phyloP scores from a whole-genome alignment of 2,888 invertebrate genomes.

The Callyntrura sp. region DNA sequence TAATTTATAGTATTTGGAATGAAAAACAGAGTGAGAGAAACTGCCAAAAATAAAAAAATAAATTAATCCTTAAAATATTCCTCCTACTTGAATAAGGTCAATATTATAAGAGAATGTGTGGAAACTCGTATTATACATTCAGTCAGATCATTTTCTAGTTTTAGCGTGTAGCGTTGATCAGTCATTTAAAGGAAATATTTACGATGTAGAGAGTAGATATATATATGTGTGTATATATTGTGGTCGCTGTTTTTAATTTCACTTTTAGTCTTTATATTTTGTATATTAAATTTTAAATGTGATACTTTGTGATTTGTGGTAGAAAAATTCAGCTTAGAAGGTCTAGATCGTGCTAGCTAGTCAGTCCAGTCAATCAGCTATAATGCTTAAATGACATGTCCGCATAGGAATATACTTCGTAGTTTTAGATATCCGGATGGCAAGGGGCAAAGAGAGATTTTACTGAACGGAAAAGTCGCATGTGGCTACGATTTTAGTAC shows the following conservation, averaged over 20 bases:
- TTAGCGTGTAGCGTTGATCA: neutral
- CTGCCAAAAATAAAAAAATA: conserved; percentile 29
- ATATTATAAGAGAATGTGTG: neutral
- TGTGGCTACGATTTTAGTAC: too few relatives aligned
- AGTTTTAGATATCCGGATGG: too few relatives aligned
- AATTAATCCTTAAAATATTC: neutral
- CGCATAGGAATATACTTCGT: too few relatives aligned
- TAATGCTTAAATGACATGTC: too few relatives aligned
- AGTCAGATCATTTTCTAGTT: neutral
- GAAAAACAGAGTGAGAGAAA: conserved; percentile 50
- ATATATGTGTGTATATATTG: neutral
- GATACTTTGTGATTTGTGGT: conserved; percentile 77
- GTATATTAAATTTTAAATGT: too few relatives aligned
- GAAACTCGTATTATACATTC: neutral
- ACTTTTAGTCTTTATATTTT: conserved; percentile 60
- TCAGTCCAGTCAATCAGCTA: too few relatives aligned
- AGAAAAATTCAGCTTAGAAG: neutral
- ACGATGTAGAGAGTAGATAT: too few relatives aligned
- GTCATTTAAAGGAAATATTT: neutral
- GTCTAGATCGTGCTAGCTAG: conserved; percentile 29
- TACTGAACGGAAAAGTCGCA: too few relatives aligned
- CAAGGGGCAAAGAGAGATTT: too few relatives aligned
- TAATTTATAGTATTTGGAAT: too few relatives aligned
- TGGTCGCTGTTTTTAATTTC: conserved; percentile 26
- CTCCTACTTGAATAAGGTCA: neutral